A percentile compares a stretch with the other conserved stretches of the same genome.
phyloP scores from a whole-genome alignment of 2,797 vertebrate species.

The Eleutherodactylus coqui region DNA sequence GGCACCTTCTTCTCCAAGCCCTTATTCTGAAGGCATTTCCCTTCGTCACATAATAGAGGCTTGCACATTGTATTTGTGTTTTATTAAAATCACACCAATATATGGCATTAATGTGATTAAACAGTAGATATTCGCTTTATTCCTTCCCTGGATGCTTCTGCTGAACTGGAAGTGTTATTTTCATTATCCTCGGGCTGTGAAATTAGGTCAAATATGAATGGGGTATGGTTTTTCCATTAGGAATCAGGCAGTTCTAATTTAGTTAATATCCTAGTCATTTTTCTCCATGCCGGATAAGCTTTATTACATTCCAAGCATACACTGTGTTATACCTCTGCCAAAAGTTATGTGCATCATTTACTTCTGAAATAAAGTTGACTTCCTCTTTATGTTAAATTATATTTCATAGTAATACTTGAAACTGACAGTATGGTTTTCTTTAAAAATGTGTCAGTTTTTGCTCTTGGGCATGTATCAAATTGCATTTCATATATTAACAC shows the following conservation, averaged over 20 bases:
- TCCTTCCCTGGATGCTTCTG: constrained; percentile 48
- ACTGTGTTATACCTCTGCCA: constrained; percentile 45
- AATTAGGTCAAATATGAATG: constrained; percentile 59
- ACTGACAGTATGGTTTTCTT: constrained; percentile 27
- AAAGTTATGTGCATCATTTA: constrained; percentile 57
- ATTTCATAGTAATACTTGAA: constrained; percentile 35
- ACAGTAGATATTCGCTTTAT: constrained; percentile 47
- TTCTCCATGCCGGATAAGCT: constrained; percentile 57
- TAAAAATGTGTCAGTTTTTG: constrained; percentile 42
- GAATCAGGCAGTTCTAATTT: constrained; percentile 60
- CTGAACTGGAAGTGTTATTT: constrained; percentile 55
- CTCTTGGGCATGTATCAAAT: constrained; percentile 44
- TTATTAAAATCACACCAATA: constrained; percentile 54
- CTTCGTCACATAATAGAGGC: constrained; percentile 51
- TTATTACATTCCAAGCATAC: constrained; percentile 61
- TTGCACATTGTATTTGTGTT: constrained; percentile 55
- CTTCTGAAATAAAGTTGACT: constrained; percentile 56
- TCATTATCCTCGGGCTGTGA: constrained; percentile 46
- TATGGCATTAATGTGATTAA: constrained; percentile 51
- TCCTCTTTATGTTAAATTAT: constrained; percentile 57
- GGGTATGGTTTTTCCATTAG: constrained; percentile 61
- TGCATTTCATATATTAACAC: constrained; percentile 46
- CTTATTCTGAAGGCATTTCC: constrained; percentile 28
- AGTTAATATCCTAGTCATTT: constrained; percentile 63
- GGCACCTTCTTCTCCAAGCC: constrained; percentile 43